Base-by-base conservation (phyloP, 2,797 vertebrate genomes). In the Zenarchopterus dispar region DNA sequence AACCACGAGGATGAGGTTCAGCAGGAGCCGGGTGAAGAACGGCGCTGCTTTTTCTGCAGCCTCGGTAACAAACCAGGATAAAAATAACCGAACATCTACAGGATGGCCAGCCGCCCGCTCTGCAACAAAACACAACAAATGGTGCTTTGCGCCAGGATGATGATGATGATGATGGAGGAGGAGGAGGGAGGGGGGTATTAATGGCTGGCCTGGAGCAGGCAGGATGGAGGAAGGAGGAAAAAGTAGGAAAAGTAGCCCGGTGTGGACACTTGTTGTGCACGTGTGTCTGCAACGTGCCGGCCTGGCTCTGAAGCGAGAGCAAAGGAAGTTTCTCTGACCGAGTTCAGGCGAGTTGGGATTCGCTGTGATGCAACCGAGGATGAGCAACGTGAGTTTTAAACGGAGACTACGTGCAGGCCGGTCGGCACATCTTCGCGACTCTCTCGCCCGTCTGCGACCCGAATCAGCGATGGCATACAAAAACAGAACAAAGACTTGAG, bases 171-270 rank as follows among this genome's bases (percentile, higher is more conserved):
- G 45, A 22, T n/a, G n/a, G n/a, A n/a, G 28, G 51, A 50, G 16
- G 19, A 16, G 33, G 31, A 5, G 49, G 6, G 56, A 62, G 75
- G 72, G 59, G 70, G 70, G 73, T 74, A 80, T 66, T 13, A 69
- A 67, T 72, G 70, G 81, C 70, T 31, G 36, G 36, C 36, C 36
- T 15, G 56, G n/a, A 56, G 42, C 42, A 53, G 50, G 43, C 82
- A 56, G 76, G 84, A 80, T 53, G 58, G 53, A 78, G 70, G 86
- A 80, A 75, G 51, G 31, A 68, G 68, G 74, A 67, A 66, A 53
- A 66, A 53, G 70, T 15, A 62, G 77, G 72, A 85, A 84, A 83
- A 80, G 84, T 72, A 58, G 75, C 73, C 73, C 64, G 66, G 50
- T 56, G 82, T 84, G 81, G 67, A 39, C 13, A 15, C 36, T 15